Base-by-base conservation (phyloP, 35 echinoderm and acorn worm species). In the Nesometra sesokonis region DNA sequence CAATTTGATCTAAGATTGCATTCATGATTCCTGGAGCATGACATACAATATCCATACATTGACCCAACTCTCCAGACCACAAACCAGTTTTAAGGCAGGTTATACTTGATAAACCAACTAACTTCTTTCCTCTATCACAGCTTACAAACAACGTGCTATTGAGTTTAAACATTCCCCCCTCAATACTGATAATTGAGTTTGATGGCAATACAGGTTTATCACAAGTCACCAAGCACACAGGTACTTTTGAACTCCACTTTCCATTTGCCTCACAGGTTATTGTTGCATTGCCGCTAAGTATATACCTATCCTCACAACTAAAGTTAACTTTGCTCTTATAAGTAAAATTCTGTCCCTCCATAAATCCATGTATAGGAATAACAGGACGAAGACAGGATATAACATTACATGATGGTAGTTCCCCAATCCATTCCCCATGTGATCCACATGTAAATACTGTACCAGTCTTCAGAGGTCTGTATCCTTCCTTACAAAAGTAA, bases 401-500 rank as follows among this genome's bases (percentile, higher is more conserved):
- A 29, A 82, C 34, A 2, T 39, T 36, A 47, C 88, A 90, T 9
- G 32, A 35, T 39, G 88, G 76, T 79, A 78, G 32, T 19, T 84
- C 35, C 13, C 88, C 88, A 0, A n/a, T 80, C 88, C 82, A 85
- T 8, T 35, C 19, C 19, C 57, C 76, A 79, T 84, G 29, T 0
- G 76, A 67, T 77, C 76, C 31, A 32, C 88, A 90, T 47, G 36
- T 83, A 67, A 67, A 67, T 27, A 27, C 21, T 19, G 77, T 43
- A 0, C 47, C 35, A 13, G 88, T 43, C 27, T 81, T 81, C 35
- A 76, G 23, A 15, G 87, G 79, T 15, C 46, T 47, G 76, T 89
- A 93, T 17, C 92, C 92, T 29, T 19, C 32, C 29, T 87, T 35
- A 77, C 92, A 93, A 27, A 33, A 32, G 57, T 93, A 93, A 0